Evolutionary conservation across 1,140 invertebrate genomes (phyloP).

Genomic region (Anthonomus grandis): DNA sequence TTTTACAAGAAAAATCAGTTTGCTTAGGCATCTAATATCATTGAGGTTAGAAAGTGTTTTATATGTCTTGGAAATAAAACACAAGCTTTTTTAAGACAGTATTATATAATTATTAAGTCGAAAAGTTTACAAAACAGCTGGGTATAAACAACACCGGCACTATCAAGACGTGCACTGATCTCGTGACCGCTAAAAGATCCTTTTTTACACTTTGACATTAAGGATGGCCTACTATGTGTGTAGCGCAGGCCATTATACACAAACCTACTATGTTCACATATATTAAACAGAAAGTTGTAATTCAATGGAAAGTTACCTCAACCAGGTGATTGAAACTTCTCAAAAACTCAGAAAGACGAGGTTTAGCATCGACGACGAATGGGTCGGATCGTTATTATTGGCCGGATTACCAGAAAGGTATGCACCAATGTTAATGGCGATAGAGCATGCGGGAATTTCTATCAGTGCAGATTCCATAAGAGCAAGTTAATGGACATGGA

Average conservation of each 20-base stretch:
- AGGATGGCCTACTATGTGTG: too few relatives aligned
- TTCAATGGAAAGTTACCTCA: constrained; percentile 30
- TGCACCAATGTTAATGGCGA: constrained; percentile 21
- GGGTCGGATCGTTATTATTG: constrained; percentile 20
- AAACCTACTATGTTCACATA: too few relatives aligned
- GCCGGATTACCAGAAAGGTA: constrained; percentile 40
- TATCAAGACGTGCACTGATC: too few relatives aligned
- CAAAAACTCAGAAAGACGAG: constrained; percentile 30
- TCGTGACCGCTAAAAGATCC: too few relatives aligned
- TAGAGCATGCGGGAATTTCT: constrained; percentile 24
- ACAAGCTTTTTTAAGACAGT: too few relatives aligned
- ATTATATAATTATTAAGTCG: too few relatives aligned
- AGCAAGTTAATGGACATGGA: constrained; percentile 24
- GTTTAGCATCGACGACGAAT: constrained; percentile 32
- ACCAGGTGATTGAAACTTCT: constrained; percentile 28
- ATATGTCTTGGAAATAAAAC: too few relatives aligned
- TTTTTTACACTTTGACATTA: too few relatives aligned
- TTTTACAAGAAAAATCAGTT: constrained; percentile 24
- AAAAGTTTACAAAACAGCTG: too few relatives aligned
- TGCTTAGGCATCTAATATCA: constrained; percentile 29
- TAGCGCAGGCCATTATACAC: too few relatives aligned
- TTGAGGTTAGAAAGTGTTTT: constrained; percentile 23
- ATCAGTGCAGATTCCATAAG: constrained; percentile 24
- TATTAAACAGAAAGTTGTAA: too few relatives aligned
- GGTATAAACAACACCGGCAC: too few relatives aligned